Conservation (phyloP, 2,888 invertebrate genomes). For the Dysmachus trigonus region DNA sequence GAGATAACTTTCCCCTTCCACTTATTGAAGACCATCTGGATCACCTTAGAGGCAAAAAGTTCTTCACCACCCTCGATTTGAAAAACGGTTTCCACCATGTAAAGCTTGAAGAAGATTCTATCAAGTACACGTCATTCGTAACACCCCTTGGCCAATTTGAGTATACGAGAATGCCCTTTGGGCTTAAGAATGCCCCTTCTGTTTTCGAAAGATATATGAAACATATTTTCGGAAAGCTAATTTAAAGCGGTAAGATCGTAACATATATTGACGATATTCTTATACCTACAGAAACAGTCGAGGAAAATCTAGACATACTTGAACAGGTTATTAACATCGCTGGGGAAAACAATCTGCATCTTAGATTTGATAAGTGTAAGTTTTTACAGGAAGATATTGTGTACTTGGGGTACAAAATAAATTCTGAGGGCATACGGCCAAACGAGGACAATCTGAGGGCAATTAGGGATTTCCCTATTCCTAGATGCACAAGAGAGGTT, state of each 20-base stretch:
- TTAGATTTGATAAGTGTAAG: background rate
- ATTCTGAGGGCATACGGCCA: background rate
- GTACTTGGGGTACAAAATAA: background rate
- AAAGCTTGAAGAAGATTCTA: constrained; percentile 48
- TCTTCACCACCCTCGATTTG: constrained; percentile 51
- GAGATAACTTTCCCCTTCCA: constrained; percentile 47
- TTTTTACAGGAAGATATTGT: background rate
- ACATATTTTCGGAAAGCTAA: background rate
- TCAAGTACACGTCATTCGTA: constrained; percentile 52
- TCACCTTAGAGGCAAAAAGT: constrained; percentile 47
- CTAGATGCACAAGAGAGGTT: background rate
- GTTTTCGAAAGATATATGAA: constrained; percentile 42
- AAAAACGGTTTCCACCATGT: constrained; percentile 52
- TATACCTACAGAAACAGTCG: constrained; percentile 45
- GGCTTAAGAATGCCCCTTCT: constrained; percentile 48
- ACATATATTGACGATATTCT: constrained; percentile 51
- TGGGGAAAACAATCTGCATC: too few species aligned
- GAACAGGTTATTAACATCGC: background rate
- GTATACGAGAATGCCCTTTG: constrained; percentile 49
- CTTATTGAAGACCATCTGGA: constrained; percentile 48
- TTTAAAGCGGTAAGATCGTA: background rate
- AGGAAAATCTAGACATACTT: constrained; percentile 45
- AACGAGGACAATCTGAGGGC: background rate
- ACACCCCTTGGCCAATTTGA: constrained; percentile 52
- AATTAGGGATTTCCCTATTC: background rate